Conservation (phyloP, 2,113 vertebrate genomes). For the Hydrolagus affinis region DNA sequence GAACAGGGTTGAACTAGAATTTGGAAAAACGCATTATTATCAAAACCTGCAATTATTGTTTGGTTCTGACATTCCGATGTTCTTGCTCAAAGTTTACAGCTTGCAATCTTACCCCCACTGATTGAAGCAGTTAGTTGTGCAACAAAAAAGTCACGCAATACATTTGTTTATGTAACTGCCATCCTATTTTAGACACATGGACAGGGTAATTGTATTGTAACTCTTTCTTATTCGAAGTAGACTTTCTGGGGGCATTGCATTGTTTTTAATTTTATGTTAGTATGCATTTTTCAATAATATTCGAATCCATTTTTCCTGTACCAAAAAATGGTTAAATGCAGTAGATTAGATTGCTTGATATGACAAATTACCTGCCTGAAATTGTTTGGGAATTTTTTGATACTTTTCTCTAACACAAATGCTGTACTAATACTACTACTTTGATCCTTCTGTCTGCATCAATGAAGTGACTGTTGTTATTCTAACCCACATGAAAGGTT, state of each 20-base stretch:
- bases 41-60: slow-evolving; percentile 86
- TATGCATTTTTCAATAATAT: background rate
- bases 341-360: background rate
- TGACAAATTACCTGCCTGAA: too few relatives aligned
- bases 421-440: too few relatives aligned
- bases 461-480: too few relatives aligned
- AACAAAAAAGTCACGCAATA: slow-evolving; percentile 74
- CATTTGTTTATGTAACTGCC: background rate
- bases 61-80: slow-evolving; percentile 81
- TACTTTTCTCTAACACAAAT: too few relatives aligned
- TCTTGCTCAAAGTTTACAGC: slow-evolving; percentile 77
- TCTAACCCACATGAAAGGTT: too few relatives aligned
- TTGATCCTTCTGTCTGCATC: too few relatives aligned
- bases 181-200: background rate
- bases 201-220: too few relatives aligned
- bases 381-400: too few relatives aligned
- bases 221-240: too few relatives aligned
- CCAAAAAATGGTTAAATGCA: background rate
- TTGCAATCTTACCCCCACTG: slow-evolving; percentile 50
- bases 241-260: too few relatives aligned
- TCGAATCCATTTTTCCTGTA: background rate
- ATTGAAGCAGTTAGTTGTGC: slow-evolving; percentile 77
- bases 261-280: slow-evolving; percentile 14
- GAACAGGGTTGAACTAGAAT: slow-evolving; percentile 37
- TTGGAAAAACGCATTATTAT: slow-evolving; percentile 52